These are phyloP conservation scores for Acrocephalus scirpaceus DNA, from an alignment of 2,797 vertebrate genomes.

Conservation along the genomic window DNA sequence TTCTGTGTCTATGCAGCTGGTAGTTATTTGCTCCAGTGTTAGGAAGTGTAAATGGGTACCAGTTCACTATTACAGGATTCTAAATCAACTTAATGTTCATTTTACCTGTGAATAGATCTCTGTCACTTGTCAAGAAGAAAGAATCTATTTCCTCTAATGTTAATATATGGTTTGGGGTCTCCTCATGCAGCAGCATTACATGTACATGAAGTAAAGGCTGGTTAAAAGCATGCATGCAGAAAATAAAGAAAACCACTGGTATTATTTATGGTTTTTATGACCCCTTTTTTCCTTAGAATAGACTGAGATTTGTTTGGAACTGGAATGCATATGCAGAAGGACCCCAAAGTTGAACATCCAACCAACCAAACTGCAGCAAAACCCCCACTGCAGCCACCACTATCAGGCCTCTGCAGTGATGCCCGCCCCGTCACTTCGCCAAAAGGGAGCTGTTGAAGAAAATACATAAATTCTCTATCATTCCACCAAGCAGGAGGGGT, in stretches of 20 bases:
- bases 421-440: neutral
- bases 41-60: neutral
- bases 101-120: neutral
- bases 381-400: neutral
- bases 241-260: neutral
- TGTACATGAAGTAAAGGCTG: neutral
- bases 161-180: neutral
- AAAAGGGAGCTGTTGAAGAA: neutral
- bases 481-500: neutral
- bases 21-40: neutral
- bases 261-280: neutral
- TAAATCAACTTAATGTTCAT: neutral
- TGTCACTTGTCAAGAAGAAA: neutral
- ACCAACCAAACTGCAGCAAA: neutral
- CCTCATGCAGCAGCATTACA: neutral
- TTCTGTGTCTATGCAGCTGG: neutral
- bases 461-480: neutral
- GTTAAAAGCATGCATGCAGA: neutral
- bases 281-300: neutral
- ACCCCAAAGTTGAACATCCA: neutral
- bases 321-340: neutral
- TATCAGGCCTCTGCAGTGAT: neutral
- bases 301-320: neutral
- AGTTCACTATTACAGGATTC: neutral
- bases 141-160: neutral